Evolutionary conservation across 2,797 vertebrate genomes (phyloP).

Genomic region (Coregonus ussuriensis): DNA sequence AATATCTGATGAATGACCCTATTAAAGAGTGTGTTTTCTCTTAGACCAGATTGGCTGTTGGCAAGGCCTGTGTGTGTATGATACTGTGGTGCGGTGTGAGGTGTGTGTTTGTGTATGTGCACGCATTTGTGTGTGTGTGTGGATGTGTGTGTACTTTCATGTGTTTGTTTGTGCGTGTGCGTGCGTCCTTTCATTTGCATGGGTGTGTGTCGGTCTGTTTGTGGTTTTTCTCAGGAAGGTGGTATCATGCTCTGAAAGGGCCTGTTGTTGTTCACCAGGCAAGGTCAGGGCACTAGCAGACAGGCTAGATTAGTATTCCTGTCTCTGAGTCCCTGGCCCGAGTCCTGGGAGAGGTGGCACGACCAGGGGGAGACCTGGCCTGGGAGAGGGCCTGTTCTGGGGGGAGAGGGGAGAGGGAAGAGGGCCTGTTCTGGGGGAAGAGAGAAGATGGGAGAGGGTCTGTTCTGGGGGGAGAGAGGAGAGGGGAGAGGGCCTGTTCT

Average conservation of each 20-base stretch:
- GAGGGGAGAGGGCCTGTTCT: background rate
- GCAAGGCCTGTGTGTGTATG: background rate
- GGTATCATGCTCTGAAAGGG: conserved; percentile 27
- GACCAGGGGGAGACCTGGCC: conserved; percentile 13
- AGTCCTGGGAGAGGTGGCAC: conserved; percentile 30
- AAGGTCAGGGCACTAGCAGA: conserved; percentile 50
- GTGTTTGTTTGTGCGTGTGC: conserved; percentile 9
- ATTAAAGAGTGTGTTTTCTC: conserved; percentile 1
- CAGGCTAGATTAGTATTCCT: conserved; percentile 69
- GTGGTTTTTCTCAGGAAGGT: background rate
- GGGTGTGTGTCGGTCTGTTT: background rate
- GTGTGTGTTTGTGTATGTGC: conserved; percentile 14
- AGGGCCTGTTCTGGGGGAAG: no score
- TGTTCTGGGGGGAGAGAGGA: no score
- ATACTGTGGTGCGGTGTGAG: background rate
- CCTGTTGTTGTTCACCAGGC: conserved; percentile 35
- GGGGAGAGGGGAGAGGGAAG: no score
- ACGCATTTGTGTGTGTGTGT: conserved; percentile 12
- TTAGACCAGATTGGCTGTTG: conserved; percentile 5
- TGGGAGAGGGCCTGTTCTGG: conserved; percentile 1
- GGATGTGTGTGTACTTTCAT: background rate
- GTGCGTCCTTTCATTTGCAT: background rate
- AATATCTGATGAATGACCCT: conserved; percentile 8
- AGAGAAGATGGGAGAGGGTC: no score
- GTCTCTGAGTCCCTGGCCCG: conserved; percentile 27